Percentiles rank a stretch among this genome's conserved stretches.
phyloP scores from a whole-genome alignment of 2,888 invertebrate genomes.

The Pristionchus arcanus region DNA sequence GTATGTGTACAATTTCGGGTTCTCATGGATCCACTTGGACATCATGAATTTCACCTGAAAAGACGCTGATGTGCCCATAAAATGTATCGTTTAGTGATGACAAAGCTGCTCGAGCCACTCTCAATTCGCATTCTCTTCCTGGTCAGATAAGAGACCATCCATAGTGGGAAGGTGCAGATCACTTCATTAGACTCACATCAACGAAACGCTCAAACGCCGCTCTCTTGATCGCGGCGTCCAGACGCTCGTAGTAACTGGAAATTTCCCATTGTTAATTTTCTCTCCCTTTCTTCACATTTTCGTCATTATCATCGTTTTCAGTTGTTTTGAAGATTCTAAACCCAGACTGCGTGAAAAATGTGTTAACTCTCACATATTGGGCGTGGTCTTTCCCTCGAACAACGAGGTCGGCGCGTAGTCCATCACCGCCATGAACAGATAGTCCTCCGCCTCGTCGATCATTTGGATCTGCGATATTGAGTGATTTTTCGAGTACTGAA shows the following conservation, averaged over 20 bases:
- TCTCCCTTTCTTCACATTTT: too few relatives aligned
- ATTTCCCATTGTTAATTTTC: too few relatives aligned
- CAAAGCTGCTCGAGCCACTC: too few relatives aligned
- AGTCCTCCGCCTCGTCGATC: constrained; percentile 64
- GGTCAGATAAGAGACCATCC: too few relatives aligned
- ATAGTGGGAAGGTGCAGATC: too few relatives aligned
- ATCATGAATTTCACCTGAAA: constrained; percentile 85
- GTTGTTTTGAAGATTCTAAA: too few relatives aligned
- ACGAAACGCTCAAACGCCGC: constrained; percentile 90
- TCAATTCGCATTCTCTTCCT: too few relatives aligned
- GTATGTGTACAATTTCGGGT: constrained; percentile 72
- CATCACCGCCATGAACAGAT: constrained; percentile 94
- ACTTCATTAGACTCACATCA: too few relatives aligned
- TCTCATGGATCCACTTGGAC: constrained; percentile 89
- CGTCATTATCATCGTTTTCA: too few relatives aligned
- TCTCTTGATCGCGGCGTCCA: constrained; percentile 90
- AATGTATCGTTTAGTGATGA: too few relatives aligned
- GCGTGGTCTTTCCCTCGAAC: constrained; percentile 80
- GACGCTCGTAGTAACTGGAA: constrained; percentile 90
- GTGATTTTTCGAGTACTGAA: not conserved
- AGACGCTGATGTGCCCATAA: too few relatives aligned
- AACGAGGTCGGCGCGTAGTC: constrained; percentile 91
- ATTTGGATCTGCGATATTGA: constrained; percentile 44
- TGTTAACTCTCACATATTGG: not conserved
- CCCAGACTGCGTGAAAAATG: too few relatives aligned